Evolutionary conservation across 2,797 vertebrate genomes (phyloP).

Genomic region (Telmatherina bonti): DNA sequence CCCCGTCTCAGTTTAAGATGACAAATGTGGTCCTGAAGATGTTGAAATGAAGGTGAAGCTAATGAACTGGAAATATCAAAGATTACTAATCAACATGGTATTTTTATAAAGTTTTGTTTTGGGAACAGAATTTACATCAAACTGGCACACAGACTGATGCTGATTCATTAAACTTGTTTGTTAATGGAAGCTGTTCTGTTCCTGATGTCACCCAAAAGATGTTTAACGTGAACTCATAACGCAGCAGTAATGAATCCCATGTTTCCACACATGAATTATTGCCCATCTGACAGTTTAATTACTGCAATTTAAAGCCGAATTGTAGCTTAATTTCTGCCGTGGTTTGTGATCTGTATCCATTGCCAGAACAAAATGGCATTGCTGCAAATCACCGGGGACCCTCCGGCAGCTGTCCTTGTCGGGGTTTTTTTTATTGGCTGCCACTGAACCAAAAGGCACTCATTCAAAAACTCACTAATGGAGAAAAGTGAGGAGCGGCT

Average conservation of each 20-base stretch:
- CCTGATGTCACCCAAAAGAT: conserved; percentile 48
- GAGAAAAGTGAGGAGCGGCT: conserved; percentile 53
- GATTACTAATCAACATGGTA: no score
- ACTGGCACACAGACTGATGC: neutral
- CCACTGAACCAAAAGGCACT: conserved; percentile 59
- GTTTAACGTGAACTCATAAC: conserved; percentile 52
- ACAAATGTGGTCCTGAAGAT: no score
- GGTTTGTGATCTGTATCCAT: conserved; percentile 45
- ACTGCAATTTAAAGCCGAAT: conserved; percentile 65
- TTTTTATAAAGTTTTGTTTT: no score
- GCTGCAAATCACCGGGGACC: conserved; percentile 60
- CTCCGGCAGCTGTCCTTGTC: conserved; percentile 67
- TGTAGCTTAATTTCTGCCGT: conserved; percentile 64
- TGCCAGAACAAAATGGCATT: conserved; percentile 58
- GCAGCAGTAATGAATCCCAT: conserved; percentile 46
- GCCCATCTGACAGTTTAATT: conserved; percentile 72
- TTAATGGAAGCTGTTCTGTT: conserved; percentile 43
- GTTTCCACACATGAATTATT: conserved; percentile 54
- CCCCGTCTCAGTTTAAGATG: no score
- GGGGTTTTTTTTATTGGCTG: conserved; percentile 67
- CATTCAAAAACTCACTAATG: conserved; percentile 64
- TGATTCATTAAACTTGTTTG: conserved; percentile 26
- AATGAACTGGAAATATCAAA: no score
- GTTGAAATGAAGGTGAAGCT: no score
- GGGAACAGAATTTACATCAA: neutral